Evolutionary conservation across 1,140 invertebrate species (phyloP).

Genomic region (Brachionus rotundiformis): DNA sequence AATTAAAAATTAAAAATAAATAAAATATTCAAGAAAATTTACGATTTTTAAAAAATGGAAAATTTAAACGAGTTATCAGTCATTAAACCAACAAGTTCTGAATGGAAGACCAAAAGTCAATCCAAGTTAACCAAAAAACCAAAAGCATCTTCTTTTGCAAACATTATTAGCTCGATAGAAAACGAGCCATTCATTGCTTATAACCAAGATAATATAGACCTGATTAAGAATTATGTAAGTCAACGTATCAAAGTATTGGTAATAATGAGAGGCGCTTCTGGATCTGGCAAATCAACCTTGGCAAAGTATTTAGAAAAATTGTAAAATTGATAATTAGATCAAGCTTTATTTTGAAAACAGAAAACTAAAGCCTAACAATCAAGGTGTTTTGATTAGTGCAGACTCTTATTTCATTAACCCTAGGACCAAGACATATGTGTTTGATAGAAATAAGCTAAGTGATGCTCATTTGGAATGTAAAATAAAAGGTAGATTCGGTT

Average conservation of each 20-base stretch:
- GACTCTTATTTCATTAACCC: conserved; percentile 17
- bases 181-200: not conserved
- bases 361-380: not conserved
- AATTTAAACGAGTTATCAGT: not conserved
- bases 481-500: not conserved
- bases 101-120: conserved; percentile 2
- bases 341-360: not conserved
- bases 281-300: conserved; percentile 51
- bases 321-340: not conserved
- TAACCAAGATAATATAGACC: not conserved
- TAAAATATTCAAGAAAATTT: conserved; percentile 22
- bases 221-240: not conserved
- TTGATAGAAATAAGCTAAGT: conserved; percentile 33
- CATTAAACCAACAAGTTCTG: not conserved
- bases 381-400: not conserved
- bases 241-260: conserved; percentile 12
- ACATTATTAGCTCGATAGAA: not conserved
- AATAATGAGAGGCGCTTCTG: conserved; percentile 41
- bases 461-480: conserved; percentile 33
- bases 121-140: not conserved
- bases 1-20: not conserved
- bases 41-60: conserved; percentile 5
- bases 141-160: not conserved
- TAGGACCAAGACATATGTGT: not conserved
- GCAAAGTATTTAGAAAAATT: not conserved